Evolutionary conservation across 1,140 invertebrate species (phyloP), one percentile per base, ranked within the genome.

Genomic region (Apis dorsata): DNA sequence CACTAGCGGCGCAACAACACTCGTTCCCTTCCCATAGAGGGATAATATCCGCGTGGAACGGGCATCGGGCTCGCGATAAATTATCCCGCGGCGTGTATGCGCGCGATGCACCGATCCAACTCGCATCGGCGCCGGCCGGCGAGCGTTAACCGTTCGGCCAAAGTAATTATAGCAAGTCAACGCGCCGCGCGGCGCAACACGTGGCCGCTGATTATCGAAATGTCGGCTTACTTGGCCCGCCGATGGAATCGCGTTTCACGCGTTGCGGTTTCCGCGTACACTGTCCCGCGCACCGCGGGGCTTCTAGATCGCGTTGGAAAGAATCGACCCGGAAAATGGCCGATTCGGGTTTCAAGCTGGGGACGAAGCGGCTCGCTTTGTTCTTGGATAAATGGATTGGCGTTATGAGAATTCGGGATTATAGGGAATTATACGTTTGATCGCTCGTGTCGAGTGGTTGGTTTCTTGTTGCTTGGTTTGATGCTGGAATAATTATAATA

Each of bases 131-230:
- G 15, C 62, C 28, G 62, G 75, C 62, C 49, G 62, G 57, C 57
- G 65, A 53, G 53, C 74, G 68, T 49, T 28, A 83, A 83, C 81
- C 51, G 68, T 60, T 73, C 72, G 74, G 66, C 77, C 53, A 79
- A 87, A 87, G 84, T 88, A 88, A 88, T 88, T 88, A 88, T 88
- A 55, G 81, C 81, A 63, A 83, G 82, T 84, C 82, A 84, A 80
- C 82, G 77, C 83, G 77, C 77, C 83, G 77, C 77, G 83, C 83
- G 76, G 79, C 83, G 87, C 87, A 88, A 88, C 87, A 88, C 87
- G 87, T 88, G 87, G 87, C 86, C 79, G 86, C 87, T 81, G 86
- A 88, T 88, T 88, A 88, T 88, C 86, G 86, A 88, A 88, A 88
- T 85, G 87, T 87, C 81, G 79, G 83, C 65, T 63, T 82, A 70